phyloP scores from a whole-genome alignment of 2,888 invertebrate species.

The Notodonta dromedarius region DNA sequence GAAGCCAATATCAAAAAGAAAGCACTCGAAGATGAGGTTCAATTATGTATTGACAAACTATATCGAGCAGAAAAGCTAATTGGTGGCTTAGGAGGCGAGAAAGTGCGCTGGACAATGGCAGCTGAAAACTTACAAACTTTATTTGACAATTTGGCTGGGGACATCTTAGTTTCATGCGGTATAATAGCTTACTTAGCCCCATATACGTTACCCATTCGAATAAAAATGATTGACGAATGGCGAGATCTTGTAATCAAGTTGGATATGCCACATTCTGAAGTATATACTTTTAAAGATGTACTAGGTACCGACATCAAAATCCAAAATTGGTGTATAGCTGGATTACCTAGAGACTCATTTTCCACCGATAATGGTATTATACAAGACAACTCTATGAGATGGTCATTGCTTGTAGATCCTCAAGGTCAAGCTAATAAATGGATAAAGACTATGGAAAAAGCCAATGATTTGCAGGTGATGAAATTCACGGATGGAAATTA shows the following conservation, averaged over 20 bases:
- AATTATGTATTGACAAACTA: constrained; percentile 93
- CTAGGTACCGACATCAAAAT: constrained; percentile 94
- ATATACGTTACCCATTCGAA: constrained; percentile 89
- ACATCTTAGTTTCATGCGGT: constrained; percentile 94
- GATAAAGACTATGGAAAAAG: constrained; percentile 93
- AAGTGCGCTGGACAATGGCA: constrained; percentile 91
- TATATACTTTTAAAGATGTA: constrained; percentile 88
- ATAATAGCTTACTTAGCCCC: constrained; percentile 96
- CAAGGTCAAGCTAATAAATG: constrained; percentile 94
- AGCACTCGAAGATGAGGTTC: constrained; percentile 89
- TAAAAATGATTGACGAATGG: constrained; percentile 88
- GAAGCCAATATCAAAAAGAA: constrained; percentile 87
- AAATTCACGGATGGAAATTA: constrained; percentile 91
- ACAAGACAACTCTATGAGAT: constrained; percentile 90
- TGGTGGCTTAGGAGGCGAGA: constrained; percentile 94
- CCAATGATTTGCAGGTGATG: constrained; percentile 87
- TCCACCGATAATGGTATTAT: constrained; percentile 94
- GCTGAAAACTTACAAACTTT: constrained; percentile 89
- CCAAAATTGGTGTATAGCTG: constrained; percentile 93
- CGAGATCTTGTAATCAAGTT: constrained; percentile 86
- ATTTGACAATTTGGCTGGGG: constrained; percentile 94
- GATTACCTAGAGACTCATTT: constrained; percentile 91
- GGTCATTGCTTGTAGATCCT: constrained; percentile 93
- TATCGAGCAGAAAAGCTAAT: constrained; percentile 94
- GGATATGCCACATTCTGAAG: constrained; percentile 90